Percentiles rank a stretch among this genome's conserved stretches.
Conservation (phyloP, 2,113 vertebrate genomes). For the Micronycteris hirsuta region DNA sequence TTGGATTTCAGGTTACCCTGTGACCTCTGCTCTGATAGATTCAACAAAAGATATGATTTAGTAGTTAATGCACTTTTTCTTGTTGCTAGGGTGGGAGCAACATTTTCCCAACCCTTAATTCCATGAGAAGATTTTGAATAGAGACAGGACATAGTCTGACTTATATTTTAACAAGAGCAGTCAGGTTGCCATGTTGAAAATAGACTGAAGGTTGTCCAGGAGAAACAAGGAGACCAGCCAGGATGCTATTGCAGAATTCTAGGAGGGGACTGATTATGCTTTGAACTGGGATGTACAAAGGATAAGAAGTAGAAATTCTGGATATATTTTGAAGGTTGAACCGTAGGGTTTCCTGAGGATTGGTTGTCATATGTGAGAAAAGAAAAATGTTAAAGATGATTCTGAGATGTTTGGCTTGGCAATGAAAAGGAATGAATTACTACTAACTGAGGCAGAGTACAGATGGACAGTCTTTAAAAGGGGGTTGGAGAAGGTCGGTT, state of each 20-base stretch:
- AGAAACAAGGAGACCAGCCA: background rate
- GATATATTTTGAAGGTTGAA: background rate
- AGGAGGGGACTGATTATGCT: background rate
- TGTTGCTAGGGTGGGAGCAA: background rate
- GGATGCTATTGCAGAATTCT: background rate
- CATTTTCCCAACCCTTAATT: background rate
- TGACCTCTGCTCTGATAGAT: background rate
- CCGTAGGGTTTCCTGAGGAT: background rate
- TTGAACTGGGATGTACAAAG: background rate
- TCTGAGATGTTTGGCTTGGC: background rate
- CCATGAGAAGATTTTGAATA: background rate
- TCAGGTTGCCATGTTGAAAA: background rate
- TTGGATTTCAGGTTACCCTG: background rate
- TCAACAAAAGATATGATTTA: slow-evolving; percentile 5
- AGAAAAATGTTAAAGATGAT: background rate
- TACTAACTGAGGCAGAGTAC: background rate
- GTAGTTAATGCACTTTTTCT: background rate
- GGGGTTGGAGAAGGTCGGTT: background rate
- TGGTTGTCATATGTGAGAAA: background rate
- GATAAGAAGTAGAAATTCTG: background rate
- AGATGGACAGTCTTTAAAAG: background rate
- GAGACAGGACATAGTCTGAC: background rate
- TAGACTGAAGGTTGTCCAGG: background rate
- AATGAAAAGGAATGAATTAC: background rate
- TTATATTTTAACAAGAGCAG: slow-evolving; percentile 16